Evolutionary conservation across 2,797 vertebrate genomes (phyloP).

Genomic region (Peromyscus melanophrys): DNA sequence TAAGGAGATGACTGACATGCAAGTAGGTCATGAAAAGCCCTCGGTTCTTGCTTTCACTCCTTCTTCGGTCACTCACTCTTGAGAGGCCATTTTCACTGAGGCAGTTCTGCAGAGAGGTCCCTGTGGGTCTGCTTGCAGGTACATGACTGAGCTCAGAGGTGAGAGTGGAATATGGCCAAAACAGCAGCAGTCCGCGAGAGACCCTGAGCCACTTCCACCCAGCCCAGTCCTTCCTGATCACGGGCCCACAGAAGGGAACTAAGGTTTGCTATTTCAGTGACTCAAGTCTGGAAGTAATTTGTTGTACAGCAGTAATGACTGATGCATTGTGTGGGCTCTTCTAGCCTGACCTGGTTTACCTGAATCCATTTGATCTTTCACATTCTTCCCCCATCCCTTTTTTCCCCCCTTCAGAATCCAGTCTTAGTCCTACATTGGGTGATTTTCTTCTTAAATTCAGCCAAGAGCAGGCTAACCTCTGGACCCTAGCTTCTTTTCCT

Average conservation of each 20-base stretch:
- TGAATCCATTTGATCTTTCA: not conserved
- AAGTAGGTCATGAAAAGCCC: not conserved
- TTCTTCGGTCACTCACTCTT: not conserved
- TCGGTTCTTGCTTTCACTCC: not conserved
- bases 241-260: not conserved
- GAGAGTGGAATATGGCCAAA: not conserved
- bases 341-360: not conserved
- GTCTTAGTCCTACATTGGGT: not conserved
- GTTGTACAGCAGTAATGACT: not conserved
- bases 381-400: not conserved
- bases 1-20: not conserved
- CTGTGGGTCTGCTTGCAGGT: not conserved
- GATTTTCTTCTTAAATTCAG: constrained; percentile 47
- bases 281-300: not conserved
- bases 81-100: not conserved
- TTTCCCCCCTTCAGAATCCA: not conserved
- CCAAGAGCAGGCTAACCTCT: not conserved
- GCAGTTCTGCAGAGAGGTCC: not conserved
- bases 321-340: not conserved
- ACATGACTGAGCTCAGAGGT: not conserved
- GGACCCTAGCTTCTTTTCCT: not conserved
- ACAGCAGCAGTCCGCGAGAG: not conserved
- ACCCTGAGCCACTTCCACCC: not conserved
- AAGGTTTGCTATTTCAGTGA: not conserved
- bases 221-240: constrained; percentile 7